Conservation (phyloP, 2,797 vertebrate genomes). For the Antrozous pallidus region DNA sequence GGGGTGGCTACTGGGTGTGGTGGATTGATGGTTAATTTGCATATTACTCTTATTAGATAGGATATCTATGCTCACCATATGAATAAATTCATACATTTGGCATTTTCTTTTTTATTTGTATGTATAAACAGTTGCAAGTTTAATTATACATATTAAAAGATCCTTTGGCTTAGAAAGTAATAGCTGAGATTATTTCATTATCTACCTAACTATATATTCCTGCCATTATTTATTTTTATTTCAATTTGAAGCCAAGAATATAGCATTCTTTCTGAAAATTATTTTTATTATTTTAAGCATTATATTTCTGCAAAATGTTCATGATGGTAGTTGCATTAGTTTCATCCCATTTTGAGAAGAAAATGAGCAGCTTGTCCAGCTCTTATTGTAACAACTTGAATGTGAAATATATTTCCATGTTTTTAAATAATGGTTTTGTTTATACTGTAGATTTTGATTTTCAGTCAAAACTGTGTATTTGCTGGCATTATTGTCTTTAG, state of each 20-base stretch:
- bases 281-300: not conserved
- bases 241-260: not conserved
- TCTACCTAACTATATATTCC: not conserved
- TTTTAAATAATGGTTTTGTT: conserved; percentile 46
- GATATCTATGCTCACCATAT: not conserved
- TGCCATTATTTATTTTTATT: not conserved
- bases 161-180: not conserved
- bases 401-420: not conserved
- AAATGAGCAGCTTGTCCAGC: not conserved
- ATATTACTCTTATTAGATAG: no score
- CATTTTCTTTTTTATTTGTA: not conserved
- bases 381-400: conserved; percentile 17
- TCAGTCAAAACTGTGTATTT: not conserved
- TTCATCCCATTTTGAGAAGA: not conserved
- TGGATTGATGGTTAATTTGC: no score
- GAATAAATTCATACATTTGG: not conserved
- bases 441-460: not conserved
- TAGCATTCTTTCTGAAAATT: not conserved
- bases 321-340: not conserved
- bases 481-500: not conserved
- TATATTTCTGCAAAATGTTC: not conserved
- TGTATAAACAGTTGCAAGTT: not conserved
- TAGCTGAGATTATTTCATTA: not conserved
- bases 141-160: not conserved
- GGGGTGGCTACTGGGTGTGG: no score